Evolutionary conservation across 2,113 vertebrate genomes (phyloP).

Genomic region (Terrapene triunguis): DNA sequence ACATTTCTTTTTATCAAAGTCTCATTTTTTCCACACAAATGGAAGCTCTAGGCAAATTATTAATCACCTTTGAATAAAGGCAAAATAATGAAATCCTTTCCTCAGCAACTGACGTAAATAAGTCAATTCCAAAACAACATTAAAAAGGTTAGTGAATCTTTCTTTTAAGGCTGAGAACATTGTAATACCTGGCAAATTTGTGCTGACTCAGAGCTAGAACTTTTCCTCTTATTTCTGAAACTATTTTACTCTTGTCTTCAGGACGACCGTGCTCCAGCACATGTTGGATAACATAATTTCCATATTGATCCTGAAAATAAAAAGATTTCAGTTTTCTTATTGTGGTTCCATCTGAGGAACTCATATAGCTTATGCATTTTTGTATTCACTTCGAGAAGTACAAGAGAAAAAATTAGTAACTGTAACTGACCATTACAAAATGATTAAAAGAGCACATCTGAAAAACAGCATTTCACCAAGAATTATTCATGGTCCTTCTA

Average conservation of each 20-base stretch:
- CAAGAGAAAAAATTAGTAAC: constrained; percentile 7
- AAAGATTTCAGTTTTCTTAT: constrained; percentile 46
- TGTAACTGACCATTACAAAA: not conserved
- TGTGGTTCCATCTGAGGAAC: not conserved
- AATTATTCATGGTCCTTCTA: not conserved
- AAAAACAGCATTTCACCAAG: not conserved
- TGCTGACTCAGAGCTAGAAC: constrained; percentile 97
- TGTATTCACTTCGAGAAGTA: not conserved
- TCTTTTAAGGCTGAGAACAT: not conserved
- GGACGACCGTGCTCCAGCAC: constrained; percentile 97
- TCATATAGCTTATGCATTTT: not conserved
- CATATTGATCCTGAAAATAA: constrained; percentile 93
- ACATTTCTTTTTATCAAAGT: not conserved
- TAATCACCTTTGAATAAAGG: not conserved
- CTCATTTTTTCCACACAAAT: not conserved
- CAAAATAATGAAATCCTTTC: not conserved
- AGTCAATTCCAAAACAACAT: not conserved
- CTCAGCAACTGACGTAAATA: not conserved
- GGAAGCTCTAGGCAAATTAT: not conserved
- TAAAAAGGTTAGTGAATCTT: not conserved
- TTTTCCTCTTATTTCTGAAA: constrained; percentile 96
- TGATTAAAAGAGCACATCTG: not conserved
- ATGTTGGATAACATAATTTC: constrained; percentile 98
- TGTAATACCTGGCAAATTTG: constrained; percentile 96
- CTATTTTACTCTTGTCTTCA: constrained; percentile 99